These are phyloP conservation scores for Galbula dea DNA, from an alignment of 2,113 vertebrate species.

Conservation along the genomic window DNA sequence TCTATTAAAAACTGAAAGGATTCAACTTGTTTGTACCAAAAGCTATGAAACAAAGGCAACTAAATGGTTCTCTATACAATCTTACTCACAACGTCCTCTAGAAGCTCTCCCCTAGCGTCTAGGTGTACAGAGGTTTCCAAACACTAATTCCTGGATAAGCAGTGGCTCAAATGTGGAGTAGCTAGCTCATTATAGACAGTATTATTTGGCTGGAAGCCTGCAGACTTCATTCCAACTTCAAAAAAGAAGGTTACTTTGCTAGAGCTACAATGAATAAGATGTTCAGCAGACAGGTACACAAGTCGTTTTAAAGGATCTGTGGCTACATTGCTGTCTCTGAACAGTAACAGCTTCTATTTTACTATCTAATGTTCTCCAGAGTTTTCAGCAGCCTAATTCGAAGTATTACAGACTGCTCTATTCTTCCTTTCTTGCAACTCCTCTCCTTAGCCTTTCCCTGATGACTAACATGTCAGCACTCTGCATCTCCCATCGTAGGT, in stretches of 20 bases:
- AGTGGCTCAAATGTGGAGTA: background rate
- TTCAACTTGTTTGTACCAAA: conserved; percentile 8
- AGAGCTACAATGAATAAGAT: background rate
- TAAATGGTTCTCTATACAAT: background rate
- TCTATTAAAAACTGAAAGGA: conserved; percentile 2
- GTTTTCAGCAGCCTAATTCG: background rate
- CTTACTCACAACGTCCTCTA: background rate
- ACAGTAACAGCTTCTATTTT: background rate
- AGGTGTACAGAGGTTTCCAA: background rate
- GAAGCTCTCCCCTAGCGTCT: background rate
- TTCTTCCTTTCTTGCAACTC: background rate
- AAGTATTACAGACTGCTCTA: background rate
- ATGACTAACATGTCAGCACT: background rate
- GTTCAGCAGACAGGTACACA: background rate
- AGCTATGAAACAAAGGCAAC: conserved; percentile 25
- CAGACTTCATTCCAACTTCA: background rate
- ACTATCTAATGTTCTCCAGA: background rate
- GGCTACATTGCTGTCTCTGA: background rate
- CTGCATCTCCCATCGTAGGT: background rate
- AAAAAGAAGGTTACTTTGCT: conserved; percentile 3
- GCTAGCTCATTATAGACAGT: background rate
- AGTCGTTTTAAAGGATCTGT: background rate
- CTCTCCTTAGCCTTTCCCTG: background rate
- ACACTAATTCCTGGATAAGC: conserved; percentile 3
- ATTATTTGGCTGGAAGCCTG: background rate